A percentile compares a stretch with the other conserved stretches of the same genome.
These are phyloP conservation scores for Vanacampus margaritifer DNA, from an alignment of 2,113 vertebrate genomes.

Conservation along the genomic window DNA sequence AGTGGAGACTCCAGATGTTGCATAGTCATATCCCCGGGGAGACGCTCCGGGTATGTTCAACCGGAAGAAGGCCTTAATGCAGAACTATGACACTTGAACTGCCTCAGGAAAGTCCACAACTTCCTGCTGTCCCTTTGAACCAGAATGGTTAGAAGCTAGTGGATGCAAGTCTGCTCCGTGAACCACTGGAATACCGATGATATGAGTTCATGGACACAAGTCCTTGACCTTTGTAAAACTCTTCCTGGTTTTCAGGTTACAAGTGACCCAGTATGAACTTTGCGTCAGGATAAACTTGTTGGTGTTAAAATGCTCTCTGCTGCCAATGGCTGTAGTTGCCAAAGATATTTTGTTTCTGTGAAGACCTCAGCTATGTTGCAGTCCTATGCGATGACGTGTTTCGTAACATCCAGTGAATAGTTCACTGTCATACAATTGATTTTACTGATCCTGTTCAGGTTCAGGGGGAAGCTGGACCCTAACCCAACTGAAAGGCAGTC, in stretches of 20 bases:
- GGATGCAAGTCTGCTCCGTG: too few relatives aligned
- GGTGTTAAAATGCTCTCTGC: not conserved
- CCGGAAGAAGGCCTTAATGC: too few relatives aligned
- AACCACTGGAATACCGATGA: not conserved
- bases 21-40: too few relatives aligned
- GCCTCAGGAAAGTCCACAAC: too few relatives aligned
- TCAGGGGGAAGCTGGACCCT: not conserved
- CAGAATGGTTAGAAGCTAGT: too few relatives aligned
- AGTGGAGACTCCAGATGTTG: too few relatives aligned
- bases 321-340: not conserved
- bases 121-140: too few relatives aligned
- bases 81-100: not conserved
- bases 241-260: not conserved
- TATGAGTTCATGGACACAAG: not conserved
- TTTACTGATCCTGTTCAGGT: not conserved
- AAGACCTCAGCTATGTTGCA: not conserved
- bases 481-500: not conserved
- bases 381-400: constrained; percentile 4
- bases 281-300: not conserved
- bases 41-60: too few relatives aligned
- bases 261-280: not conserved
- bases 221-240: not conserved
- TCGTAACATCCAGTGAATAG: not conserved
- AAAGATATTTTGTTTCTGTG: not conserved
- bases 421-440: not conserved